Evolutionary conservation across 2,797 vertebrate species (phyloP).

Genomic region (Pseudochaenichthys georgianus): DNA sequence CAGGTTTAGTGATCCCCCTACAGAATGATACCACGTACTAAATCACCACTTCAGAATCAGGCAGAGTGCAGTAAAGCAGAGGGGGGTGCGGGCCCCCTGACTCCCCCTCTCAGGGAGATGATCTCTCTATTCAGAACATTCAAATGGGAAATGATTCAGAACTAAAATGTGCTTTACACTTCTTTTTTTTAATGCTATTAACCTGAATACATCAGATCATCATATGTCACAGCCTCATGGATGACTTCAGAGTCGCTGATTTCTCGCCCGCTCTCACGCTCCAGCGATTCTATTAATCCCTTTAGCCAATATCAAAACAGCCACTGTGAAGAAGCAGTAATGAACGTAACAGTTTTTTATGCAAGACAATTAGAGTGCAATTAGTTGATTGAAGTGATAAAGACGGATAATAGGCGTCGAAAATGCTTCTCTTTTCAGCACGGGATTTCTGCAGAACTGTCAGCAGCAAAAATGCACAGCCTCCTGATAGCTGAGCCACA

Average conservation of each 20-base stretch:
- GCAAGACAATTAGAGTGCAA: slow-evolving; percentile 76
- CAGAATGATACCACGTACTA: slow-evolving; percentile 46
- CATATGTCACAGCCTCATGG: slow-evolving; percentile 65
- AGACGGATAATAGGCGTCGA: slow-evolving; percentile 70
- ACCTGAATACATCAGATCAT: slow-evolving; percentile 63
- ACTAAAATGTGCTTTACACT: slow-evolving; percentile 80
- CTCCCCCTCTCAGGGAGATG: slow-evolving; percentile 62
- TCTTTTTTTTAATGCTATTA: slow-evolving; percentile 66
- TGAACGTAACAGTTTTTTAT: slow-evolving; percentile 75
- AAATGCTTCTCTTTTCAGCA: slow-evolving; percentile 73
- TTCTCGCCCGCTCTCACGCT: slow-evolving; percentile 74
- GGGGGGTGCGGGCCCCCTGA: slow-evolving; percentile 66
- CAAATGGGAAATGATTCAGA: slow-evolving; percentile 83
- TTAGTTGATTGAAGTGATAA: slow-evolving; percentile 80
- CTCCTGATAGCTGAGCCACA: slow-evolving; percentile 71
- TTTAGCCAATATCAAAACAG: slow-evolving; percentile 79
- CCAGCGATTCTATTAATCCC: slow-evolving; percentile 73
- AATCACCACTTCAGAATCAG: slow-evolving; percentile 70
- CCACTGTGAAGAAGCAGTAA: slow-evolving; percentile 74
- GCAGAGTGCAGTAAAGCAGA: slow-evolving; percentile 68
- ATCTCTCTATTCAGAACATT: slow-evolving; percentile 80
- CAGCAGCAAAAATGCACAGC: slow-evolving; percentile 65
- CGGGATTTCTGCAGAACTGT: slow-evolving; percentile 72
- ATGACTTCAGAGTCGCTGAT: slow-evolving; percentile 72
- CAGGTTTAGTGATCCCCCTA: slow-evolving; percentile 33